Evolutionary conservation across 2,888 invertebrate genomes (phyloP), one percentile per base, ranked within the genome.

Genomic region (Achlya flavicornis): DNA sequence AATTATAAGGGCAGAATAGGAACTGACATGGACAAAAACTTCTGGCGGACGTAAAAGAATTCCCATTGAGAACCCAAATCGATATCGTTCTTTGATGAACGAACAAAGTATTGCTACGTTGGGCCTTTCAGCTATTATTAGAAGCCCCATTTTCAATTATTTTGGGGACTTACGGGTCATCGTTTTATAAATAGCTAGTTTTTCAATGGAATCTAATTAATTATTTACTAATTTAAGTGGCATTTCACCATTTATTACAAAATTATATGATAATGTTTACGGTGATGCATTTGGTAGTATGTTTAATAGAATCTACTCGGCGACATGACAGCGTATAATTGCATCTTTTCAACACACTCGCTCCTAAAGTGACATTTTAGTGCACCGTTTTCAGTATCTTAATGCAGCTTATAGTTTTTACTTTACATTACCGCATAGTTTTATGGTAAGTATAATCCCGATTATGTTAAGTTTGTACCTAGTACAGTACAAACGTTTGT

Each of bases 41-140:
- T 53, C 4, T 53, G 53, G 53, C 19, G 7, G 53, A 53, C 46
- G n/a, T 46, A 53, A 53, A 53, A 53, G 53, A 53, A 53, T 53
- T 53, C 53, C 19, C 19, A 53, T 53, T 53, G 46, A 46, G n/a
- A n/a, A n/a, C 19, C 53, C 53, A 53, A 53, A 53, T 53, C 53
- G 53, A 53, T 53, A 53, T 53, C 53, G 53, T 53, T 16, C 53
- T 53, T 53, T 53, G 53, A 53, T 53, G 19, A 53, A 8, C 19
- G 53, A 19, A 53, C 19, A 53, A 53, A 19, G 53, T 19, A 46
- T 46, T 46, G 46, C 46, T 46, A 4, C 53, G 16, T 6, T 19
- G 10, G 10, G n/a, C 46, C 53, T 19, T 53, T 53, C 19, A n/a
- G 53, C 19, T 53, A 19, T 53, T 19, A 19, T 53, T 53, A 19